Conservation (phyloP, 2,888 invertebrate genomes). For the Malthinus seriepunctatus region DNA sequence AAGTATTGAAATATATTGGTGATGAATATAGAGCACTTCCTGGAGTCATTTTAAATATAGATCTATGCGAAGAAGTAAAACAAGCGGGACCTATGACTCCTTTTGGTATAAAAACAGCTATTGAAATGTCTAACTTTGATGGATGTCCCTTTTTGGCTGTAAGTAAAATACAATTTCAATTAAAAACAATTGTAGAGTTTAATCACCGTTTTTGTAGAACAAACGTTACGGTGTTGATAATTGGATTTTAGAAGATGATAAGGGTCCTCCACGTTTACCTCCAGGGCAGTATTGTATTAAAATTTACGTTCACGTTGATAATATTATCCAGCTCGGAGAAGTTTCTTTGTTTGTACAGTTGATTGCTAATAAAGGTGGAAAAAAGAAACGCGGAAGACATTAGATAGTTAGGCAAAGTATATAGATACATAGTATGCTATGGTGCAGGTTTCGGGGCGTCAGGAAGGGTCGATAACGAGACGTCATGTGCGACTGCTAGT, state of each 20-base stretch:
- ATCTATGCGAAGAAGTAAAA: neutral
- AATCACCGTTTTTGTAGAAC: too few relatives aligned
- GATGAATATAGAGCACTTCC: neutral
- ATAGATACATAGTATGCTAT: too few relatives aligned
- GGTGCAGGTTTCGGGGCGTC: too few relatives aligned
- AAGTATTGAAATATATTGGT: too few relatives aligned
- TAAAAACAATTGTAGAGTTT: too few relatives aligned
- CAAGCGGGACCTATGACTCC: neutral
- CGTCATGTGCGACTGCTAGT: too few relatives aligned
- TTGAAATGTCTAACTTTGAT: neutral
- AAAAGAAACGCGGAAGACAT: neutral
- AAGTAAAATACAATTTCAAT: too few relatives aligned
- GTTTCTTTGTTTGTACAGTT: conserved; percentile 8
- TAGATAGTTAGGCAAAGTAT: too few relatives aligned
- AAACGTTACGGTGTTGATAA: conserved; percentile 1
- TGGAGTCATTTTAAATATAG: neutral
- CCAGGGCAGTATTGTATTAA: conserved; percentile 4
- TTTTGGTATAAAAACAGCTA: neutral
- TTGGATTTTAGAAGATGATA: conserved; percentile 8
- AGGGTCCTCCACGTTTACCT: conserved; percentile 13
- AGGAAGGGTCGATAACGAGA: too few relatives aligned
- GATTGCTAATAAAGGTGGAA: neutral
- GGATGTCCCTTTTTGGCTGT: neutral
- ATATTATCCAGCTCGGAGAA: neutral
- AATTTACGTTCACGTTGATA: neutral